phyloP scores from a whole-genome alignment of 2,113 vertebrate genomes.

The Mus pahari region DNA sequence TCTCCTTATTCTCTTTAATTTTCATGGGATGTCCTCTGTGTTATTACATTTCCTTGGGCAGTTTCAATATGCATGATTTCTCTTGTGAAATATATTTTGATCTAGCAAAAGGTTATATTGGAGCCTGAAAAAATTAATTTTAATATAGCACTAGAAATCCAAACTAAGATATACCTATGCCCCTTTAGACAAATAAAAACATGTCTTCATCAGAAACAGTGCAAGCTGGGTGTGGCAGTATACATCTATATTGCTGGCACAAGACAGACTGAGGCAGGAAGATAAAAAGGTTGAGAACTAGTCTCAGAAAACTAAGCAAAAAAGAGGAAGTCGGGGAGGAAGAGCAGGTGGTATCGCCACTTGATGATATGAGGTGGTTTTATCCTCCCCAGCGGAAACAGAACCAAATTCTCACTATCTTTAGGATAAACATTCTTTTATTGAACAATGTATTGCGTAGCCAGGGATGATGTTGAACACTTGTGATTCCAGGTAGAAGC shows the following conservation, averaged over 20 bases:
- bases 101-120: constrained; percentile 43
- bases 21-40: not conserved
- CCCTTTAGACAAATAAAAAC: constrained; percentile 39
- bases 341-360: not conserved
- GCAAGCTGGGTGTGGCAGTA: not conserved
- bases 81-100: constrained; percentile 62
- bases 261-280: not conserved
- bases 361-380: constrained; percentile 23
- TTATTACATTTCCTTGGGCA: constrained; percentile 32
- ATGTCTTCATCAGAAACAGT: not conserved
- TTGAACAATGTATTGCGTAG: not conserved
- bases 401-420: constrained; percentile 17
- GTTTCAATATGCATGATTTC: constrained; percentile 27
- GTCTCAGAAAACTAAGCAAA: not conserved
- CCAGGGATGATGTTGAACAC: not conserved
- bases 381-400: not conserved
- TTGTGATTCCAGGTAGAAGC: not conserved
- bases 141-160: constrained; percentile 22
- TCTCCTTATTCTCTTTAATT: not conserved
- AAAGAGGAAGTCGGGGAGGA: not conserved
- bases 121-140: constrained; percentile 28
- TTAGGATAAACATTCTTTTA: constrained; percentile 58
- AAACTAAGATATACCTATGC: constrained; percentile 47
- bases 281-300: not conserved
- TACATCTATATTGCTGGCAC: not conserved